Evolutionary conservation across 1,140 invertebrate genomes (phyloP), one percentile per base, ranked within the genome.

Genomic region (Cyclargus thomasi): DNA sequence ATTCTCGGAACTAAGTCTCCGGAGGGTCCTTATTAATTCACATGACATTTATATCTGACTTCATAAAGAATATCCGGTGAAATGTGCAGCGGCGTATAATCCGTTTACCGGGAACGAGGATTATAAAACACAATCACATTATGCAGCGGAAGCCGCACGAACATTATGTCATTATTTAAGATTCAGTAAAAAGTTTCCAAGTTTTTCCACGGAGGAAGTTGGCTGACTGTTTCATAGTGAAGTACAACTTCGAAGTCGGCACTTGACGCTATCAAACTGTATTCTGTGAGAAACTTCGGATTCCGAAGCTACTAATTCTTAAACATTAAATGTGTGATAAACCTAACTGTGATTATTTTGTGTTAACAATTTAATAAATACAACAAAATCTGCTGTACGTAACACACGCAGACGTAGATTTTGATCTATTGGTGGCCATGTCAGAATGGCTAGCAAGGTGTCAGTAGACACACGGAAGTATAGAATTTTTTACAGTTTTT

Each of bases 111-210:
- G 11, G 39, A 16, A 11, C 11, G 39, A 47, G 14, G 14, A 20
- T 59, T 18, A 20, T 20, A 59, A 59, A 59, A 59, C 20, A 21
- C 10, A 21, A 59, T 18, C 18, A 59, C 55, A 59, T 59, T 59
- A 59, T 21, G 55, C 55, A 59, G 55, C 55, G n/a, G 17, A 3
- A 11, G 20, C 55, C 18, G 8, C 11, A 6, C 55, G 20, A 22
- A 59, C 18, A 18, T 59, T 21, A 21, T 21, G 17, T 21, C 55
- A 20, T 59, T 59, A 59, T 59, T 20, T 20, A 21, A 59, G 55
- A 18, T 21, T 18, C 55, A 18, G 55, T 21, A 21, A 20, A 59
- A 21, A 55, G 53, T 55, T 59, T 20, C 55, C 4, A 59, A 59
- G 18, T 59, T 59, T 20, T 21, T 59, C 55, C 18, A 20, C 53